Evolutionary conservation across 2,888 invertebrate genomes (phyloP).

Genomic region (Ceramica pisi): DNA sequence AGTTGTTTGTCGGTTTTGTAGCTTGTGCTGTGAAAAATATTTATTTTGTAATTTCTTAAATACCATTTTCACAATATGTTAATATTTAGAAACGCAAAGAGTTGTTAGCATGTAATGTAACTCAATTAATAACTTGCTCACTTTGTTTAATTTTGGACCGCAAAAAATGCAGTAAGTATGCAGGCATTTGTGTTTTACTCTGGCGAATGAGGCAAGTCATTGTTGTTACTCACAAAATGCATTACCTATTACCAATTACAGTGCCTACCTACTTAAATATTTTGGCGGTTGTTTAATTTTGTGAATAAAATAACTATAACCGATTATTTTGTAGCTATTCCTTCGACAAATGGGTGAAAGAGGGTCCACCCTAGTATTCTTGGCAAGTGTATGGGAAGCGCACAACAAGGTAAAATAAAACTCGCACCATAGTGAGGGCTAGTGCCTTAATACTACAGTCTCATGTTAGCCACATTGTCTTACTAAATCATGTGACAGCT

Average conservation of each 20-base stretch:
- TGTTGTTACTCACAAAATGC: neutral
- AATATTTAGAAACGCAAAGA: neutral
- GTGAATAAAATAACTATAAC: constrained; percentile 58
- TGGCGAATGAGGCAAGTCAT: neutral
- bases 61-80: neutral
- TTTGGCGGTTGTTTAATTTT: constrained; percentile 24
- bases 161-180: constrained; percentile 2
- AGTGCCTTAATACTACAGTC: constrained; percentile 63
- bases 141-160: neutral
- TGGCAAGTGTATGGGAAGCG: constrained; percentile 85
- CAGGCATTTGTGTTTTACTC: neutral
- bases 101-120: constrained; percentile 21
- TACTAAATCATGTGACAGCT: constrained; percentile 66
- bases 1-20: neutral
- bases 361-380: constrained; percentile 88
- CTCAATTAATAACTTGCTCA: constrained; percentile 11
- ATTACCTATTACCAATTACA: too few species aligned
- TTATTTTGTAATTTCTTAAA: neutral
- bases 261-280: constrained; percentile 14
- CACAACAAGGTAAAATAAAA: constrained; percentile 81
- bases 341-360: constrained; percentile 89
- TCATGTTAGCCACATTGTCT: constrained; percentile 75
- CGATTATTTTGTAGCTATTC: constrained; percentile 84
- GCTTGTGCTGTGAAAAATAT: constrained; percentile 24
- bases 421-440: constrained; percentile 68